These are phyloP conservation scores for Rotaria sp. DNA, from an alignment of 2,888 invertebrate genomes.

Conservation along the genomic window DNA sequence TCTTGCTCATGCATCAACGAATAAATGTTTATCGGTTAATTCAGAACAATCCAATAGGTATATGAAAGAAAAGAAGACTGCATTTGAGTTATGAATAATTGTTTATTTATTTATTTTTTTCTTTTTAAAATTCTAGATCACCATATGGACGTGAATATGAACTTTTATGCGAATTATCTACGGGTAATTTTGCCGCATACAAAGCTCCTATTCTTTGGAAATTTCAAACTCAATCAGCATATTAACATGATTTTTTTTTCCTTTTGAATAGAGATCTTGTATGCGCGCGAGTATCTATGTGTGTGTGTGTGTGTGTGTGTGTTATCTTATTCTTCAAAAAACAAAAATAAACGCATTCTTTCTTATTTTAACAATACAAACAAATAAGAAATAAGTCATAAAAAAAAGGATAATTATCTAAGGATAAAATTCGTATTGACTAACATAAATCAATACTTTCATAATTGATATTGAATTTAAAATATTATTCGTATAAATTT, in stretches of 20 bases:
- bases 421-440: slow-evolving; percentile 18
- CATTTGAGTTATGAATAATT: too few species aligned
- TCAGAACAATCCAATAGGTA: not conserved
- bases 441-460: slow-evolving; percentile 16
- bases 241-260: not conserved
- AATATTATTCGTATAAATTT: not conserved
- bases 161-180: slow-evolving; percentile 18
- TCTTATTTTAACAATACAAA: not conserved
- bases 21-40: slow-evolving; percentile 12
- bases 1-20: not conserved
- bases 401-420: not conserved
- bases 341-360: not conserved
- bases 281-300: too few species aligned
- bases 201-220: slow-evolving; percentile 18
- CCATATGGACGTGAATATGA: slow-evolving; percentile 26
- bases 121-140: not conserved
- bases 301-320: not conserved
- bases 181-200: not conserved
- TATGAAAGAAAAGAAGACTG: not conserved
- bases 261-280: too few species aligned
- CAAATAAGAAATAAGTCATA: not conserved
- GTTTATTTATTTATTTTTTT: too few species aligned
- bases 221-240: slow-evolving; percentile 24
- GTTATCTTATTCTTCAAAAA: not conserved
- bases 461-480: slow-evolving; percentile 12